Base-by-base conservation (phyloP, 2,888 invertebrate genomes). In the Rhopalosiphum nymphaeae region DNA sequence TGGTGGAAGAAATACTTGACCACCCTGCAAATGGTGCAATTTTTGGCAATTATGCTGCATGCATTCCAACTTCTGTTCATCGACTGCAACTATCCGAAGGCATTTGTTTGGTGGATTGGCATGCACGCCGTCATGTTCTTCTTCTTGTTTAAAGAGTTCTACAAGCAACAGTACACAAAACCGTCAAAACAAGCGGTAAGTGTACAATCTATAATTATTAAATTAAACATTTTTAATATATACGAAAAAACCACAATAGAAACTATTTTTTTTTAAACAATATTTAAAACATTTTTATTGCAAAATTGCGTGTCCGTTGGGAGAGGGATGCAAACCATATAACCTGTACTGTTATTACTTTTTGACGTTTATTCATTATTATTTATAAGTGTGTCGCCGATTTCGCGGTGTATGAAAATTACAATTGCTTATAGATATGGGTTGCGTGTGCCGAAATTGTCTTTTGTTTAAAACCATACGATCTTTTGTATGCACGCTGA, bases 1-100 rank as follows among this genome's bases (percentile, higher is more conserved):
- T 99, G 99, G 99, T 99, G 99, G 99, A 99, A 99, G 96, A 98
- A 97, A 96, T 98, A 99, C 96, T 97, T 99, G 96, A 99, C 99
- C 53, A 97, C 97, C 91, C 96, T 99, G 95, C 99, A 99, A 96
- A 98, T 99, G 98, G 98, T 98, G 92, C 99, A 99, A 96, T 99
- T 99, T 96, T 97, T 99, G 94, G 97, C 97, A 94, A 98, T 99
- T 95, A 98, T 99, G 97, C 96, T 98, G 95, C 99, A 99, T 96
- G 98, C 98, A 95, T 98, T 98, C 97, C 98, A 98, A 96, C 97
- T 99, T 95, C 96, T 99, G 95, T 98, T 98, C 97, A 97, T 98
- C 95, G 98, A 98, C 94, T 99, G 99, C 97, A 97, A 98, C 96
- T 99, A 99, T 96, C 99, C 99, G 92, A 97, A 97, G 95, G 98